These are phyloP conservation scores for Poecilus cupreus DNA, from an alignment of 2,888 invertebrate species.

Conservation along the genomic window DNA sequence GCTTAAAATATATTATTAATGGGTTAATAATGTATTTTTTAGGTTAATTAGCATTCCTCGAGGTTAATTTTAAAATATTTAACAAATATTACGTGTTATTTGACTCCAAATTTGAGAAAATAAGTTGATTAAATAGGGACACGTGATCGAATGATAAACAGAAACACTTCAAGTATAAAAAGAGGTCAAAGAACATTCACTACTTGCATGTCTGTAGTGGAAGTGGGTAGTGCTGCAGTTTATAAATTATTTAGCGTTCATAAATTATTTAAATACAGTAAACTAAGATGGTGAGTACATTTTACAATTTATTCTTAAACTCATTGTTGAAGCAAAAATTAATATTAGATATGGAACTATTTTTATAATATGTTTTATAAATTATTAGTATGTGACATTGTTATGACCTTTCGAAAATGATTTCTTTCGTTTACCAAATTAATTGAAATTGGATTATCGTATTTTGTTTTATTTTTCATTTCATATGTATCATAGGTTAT, in stretches of 20 bases:
- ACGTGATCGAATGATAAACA: conserved; percentile 48
- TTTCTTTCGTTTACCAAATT: background rate
- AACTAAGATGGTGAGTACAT: conserved; percentile 50
- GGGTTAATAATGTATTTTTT: conserved; percentile 8
- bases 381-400: conserved; percentile 32
- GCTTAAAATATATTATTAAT: background rate
- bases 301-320: background rate
- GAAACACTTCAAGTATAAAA: conserved; percentile 54
- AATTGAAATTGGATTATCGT: background rate
- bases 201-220: conserved; percentile 25
- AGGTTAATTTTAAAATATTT: background rate
- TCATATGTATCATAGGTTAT: background rate
- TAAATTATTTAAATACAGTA: conserved; percentile 44
- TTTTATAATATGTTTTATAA: background rate
- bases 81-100: background rate
- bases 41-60: conserved; percentile 36
- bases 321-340: background rate
- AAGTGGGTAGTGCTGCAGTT: conserved; percentile 25
- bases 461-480: background rate
- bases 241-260: conserved; percentile 24
- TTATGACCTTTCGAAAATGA: conserved; percentile 33
- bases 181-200: conserved; percentile 48
- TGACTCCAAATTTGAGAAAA: conserved; percentile 9
- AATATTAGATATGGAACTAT: background rate
- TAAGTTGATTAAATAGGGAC: conserved; percentile 41